Evolutionary conservation across 2,888 invertebrate species (phyloP).

Genomic region (Pristionchus mayeri): DNA sequence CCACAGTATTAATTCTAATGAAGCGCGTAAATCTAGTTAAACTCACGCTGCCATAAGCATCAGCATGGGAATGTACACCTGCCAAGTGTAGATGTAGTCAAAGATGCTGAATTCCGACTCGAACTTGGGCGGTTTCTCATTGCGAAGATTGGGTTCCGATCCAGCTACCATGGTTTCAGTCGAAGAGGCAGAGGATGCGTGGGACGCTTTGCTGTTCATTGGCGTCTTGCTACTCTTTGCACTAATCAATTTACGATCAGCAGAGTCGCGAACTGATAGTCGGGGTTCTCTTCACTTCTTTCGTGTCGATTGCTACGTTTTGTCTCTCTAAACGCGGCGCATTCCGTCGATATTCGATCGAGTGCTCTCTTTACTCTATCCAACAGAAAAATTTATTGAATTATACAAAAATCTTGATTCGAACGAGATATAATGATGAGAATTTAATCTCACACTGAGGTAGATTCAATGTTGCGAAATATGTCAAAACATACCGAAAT

Average conservation of each 20-base stretch:
- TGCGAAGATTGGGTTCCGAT: neutral
- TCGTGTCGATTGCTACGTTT: neutral
- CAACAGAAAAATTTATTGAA: no score
- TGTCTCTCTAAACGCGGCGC: neutral
- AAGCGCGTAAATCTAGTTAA: neutral
- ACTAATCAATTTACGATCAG: slow-evolving; percentile 18
- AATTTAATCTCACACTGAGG: no score
- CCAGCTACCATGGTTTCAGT: neutral
- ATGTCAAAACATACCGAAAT: no score
- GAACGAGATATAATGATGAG: no score
- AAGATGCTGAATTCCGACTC: neutral
- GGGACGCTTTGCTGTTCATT: no score
- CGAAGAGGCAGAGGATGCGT: neutral
- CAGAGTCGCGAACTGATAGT: neutral
- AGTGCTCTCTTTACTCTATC: no score
- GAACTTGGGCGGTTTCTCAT: neutral
- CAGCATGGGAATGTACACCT: slow-evolving; percentile 1
- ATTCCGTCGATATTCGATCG: no score
- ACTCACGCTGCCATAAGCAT: neutral
- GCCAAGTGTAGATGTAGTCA: slow-evolving; percentile 16
- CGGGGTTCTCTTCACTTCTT: neutral
- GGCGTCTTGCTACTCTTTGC: neutral
- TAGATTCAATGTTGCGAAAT: no score
- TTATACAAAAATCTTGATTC: no score
- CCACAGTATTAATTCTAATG: neutral